Evolutionary conservation across 1,140 invertebrate species (phyloP).

Genomic region (Sycophila sp.): DNA sequence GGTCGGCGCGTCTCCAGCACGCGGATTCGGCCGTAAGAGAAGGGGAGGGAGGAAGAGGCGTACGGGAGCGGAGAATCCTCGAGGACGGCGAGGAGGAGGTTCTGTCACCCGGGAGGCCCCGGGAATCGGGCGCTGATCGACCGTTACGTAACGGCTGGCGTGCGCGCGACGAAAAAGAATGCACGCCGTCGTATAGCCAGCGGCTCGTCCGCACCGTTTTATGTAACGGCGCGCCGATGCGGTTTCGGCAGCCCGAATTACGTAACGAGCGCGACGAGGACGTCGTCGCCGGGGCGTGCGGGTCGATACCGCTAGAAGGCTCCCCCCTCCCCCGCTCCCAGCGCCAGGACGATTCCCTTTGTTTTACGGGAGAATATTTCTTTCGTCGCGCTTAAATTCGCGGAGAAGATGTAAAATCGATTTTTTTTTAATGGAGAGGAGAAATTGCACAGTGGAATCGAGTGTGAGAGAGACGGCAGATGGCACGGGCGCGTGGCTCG

Average conservation of each 20-base stretch:
- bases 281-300: neutral
- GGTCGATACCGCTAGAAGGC: conserved; percentile 8
- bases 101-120: too few species aligned
- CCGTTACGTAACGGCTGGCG: neutral
- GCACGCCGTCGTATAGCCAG: too few species aligned
- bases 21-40: too few species aligned
- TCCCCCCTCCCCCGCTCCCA: neutral
- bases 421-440: neutral
- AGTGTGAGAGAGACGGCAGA: conserved; percentile 47
- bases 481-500: conserved; percentile 52
- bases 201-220: too few species aligned
- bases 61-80: too few species aligned
- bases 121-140: too few species aligned
- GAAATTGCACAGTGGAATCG: neutral
- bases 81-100: too few species aligned
- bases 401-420: neutral
- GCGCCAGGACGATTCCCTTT: too few species aligned
- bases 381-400: too few species aligned
- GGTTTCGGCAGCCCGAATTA: conserved; percentile 3
- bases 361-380: too few species aligned
- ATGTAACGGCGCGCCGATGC: conserved; percentile 13
- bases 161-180: too few species aligned
- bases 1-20: neutral
- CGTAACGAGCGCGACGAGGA: conserved; percentile 15
- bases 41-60: too few species aligned